phyloP scores from a whole-genome alignment of 2,113 vertebrate species.

The Calonectris borealis region DNA sequence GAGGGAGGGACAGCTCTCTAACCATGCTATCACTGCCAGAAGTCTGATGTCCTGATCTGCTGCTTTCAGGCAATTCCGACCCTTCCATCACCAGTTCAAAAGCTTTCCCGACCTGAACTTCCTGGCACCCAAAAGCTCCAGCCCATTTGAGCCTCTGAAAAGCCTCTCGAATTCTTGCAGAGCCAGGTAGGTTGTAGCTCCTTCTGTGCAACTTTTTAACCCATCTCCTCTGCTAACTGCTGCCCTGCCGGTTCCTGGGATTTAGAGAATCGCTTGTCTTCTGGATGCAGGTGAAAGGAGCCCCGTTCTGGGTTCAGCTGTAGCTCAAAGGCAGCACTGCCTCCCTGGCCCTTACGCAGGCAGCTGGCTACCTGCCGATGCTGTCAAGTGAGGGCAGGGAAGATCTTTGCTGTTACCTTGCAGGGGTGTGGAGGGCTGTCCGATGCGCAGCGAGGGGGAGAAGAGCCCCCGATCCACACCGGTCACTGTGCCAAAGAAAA shows the following conservation, averaged over 20 bases:
- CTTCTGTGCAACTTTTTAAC: not conserved
- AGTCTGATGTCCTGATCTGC: not conserved
- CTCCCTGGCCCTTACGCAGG: not conserved
- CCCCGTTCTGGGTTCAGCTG: not conserved
- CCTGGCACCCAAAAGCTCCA: constrained; percentile 70
- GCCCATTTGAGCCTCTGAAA: constrained; percentile 80
- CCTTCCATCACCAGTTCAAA: constrained; percentile 81
- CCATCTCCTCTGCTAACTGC: not conserved
- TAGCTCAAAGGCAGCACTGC: not conserved
- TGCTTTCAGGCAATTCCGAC: constrained; percentile 81
- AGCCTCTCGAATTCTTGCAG: not conserved
- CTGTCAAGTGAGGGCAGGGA: not conserved
- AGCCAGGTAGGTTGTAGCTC: constrained; percentile 59
- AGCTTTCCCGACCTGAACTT: constrained; percentile 81
- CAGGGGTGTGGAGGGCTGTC: constrained; percentile 33
- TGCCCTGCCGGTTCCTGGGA: not conserved
- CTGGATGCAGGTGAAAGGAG: not conserved
- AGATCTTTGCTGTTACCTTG: not conserved
- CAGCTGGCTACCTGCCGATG: not conserved
- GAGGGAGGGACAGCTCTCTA: not conserved
- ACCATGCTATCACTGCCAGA: not conserved
- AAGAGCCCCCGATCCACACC: not conserved
- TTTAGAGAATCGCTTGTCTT: not conserved
- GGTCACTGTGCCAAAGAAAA: constrained; percentile 59
- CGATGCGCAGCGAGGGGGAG: not conserved